phyloP scores from a whole-genome alignment of 2,113 vertebrate species.

The Oreochromis niloticus region DNA sequence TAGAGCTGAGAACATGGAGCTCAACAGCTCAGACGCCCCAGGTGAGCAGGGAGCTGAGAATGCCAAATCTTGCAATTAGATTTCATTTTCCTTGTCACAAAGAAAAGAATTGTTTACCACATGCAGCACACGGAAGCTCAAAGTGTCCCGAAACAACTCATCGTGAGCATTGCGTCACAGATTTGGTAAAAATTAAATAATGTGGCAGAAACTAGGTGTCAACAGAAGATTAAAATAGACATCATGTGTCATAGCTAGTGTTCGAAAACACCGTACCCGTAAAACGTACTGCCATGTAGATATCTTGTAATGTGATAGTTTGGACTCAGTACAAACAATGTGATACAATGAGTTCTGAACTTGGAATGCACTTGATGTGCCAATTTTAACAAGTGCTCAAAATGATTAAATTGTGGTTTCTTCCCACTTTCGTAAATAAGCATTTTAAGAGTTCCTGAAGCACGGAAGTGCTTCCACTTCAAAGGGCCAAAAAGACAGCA shows the following conservation, averaged over 20 bases:
- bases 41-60: slow-evolving; percentile 41
- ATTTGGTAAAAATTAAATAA: neutral
- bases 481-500: neutral
- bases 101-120: slow-evolving; percentile 29
- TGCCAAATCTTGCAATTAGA: slow-evolving; percentile 42
- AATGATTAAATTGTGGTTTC: neutral
- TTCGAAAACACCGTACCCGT: neutral
- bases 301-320: neutral
- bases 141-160: neutral
- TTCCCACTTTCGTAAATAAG: neutral
- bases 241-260: neutral
- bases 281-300: neutral
- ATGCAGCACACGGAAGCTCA: neutral
- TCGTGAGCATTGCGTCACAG: neutral
- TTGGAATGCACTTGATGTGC: neutral
- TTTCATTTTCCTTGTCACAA: slow-evolving; percentile 37
- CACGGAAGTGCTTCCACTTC: neutral
- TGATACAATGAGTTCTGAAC: neutral
- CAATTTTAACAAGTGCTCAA: neutral
- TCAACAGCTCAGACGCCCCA: slow-evolving; percentile 40
- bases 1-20: slow-evolving; percentile 46
- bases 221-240: neutral
- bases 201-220: neutral
- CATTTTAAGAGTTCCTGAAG: neutral
- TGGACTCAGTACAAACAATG: neutral